Conservation (phyloP, 1,140 invertebrate species). For the Reticulitermes speratus region DNA sequence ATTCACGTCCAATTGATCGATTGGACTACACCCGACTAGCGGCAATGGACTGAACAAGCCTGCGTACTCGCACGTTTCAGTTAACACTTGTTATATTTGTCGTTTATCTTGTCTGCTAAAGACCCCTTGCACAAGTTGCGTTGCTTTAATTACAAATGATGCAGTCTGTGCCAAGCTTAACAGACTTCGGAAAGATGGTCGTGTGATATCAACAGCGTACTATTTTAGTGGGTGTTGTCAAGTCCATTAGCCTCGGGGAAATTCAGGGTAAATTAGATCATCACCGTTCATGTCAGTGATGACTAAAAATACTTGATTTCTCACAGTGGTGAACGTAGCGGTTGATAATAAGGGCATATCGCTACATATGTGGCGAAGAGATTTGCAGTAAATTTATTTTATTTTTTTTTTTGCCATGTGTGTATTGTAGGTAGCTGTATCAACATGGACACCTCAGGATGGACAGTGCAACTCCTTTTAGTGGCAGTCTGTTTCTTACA, state of each 20-base stretch:
- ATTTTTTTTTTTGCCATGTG: too few relatives aligned
- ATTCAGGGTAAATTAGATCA: slow-evolving; percentile 19
- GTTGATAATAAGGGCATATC: not conserved
- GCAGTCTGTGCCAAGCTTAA: not conserved
- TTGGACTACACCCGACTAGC: slow-evolving; percentile 13
- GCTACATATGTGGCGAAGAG: not conserved
- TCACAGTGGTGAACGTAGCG: not conserved
- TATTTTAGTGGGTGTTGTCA: slow-evolving; percentile 18
- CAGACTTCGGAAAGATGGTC: not conserved
- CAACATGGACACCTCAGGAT: not conserved
- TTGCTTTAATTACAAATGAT: not conserved
- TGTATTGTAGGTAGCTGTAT: not conserved
- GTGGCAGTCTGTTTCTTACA: not conserved
- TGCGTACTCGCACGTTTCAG: not conserved
- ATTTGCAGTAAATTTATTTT: not conserved
- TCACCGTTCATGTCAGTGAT: not conserved
- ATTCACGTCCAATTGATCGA: not conserved
- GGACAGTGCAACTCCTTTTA: not conserved
- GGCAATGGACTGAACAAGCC: slow-evolving; percentile 13
- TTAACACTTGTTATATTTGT: slow-evolving; percentile 10
- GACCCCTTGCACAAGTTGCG: not conserved
- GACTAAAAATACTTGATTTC: not conserved
- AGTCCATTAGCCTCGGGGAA: slow-evolving; percentile 8
- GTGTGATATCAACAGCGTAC: not conserved
- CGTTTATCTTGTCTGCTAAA: not conserved